Evolutionary conservation across 2,888 invertebrate species (phyloP).

Genomic region (Trissolcus japonicus): DNA sequence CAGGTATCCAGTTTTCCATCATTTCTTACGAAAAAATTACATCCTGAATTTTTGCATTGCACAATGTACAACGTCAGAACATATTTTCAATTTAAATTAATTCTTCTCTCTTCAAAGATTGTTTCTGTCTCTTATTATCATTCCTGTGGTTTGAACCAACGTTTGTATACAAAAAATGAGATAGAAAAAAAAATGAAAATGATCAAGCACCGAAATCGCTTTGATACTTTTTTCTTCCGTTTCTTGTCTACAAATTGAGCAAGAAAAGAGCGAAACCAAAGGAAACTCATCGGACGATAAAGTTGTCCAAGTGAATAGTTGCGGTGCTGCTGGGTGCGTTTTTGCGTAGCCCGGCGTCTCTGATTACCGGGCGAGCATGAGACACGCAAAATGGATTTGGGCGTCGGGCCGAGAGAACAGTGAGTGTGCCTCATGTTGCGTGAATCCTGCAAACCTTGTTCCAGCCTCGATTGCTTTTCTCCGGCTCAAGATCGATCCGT

Average conservation of each 20-base stretch:
- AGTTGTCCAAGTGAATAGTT: slow-evolving; percentile 6
- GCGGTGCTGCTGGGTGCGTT: slow-evolving; percentile 17
- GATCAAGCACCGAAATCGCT: no score
- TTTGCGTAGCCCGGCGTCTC: slow-evolving; percentile 22
- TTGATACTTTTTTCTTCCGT: no score
- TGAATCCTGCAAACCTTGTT: slow-evolving; percentile 50
- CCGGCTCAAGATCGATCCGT: slow-evolving; percentile 45
- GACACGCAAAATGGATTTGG: slow-evolving; percentile 32
- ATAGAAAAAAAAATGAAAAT: no score
- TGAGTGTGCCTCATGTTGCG: slow-evolving; percentile 41
- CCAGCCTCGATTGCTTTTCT: slow-evolving; percentile 46
- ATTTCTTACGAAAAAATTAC: no score
- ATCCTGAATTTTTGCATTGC: no score
- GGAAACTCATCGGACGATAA: slow-evolving; percentile 1
- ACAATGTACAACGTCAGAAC: no score
- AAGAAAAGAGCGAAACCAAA: slow-evolving; percentile 6
- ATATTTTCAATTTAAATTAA: no score
- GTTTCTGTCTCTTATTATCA: no score
- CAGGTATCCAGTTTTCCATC: no score
- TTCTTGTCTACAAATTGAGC: not conserved
- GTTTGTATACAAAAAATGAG: no score
- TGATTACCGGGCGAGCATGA: slow-evolving; percentile 31
- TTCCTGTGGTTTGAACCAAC: no score
- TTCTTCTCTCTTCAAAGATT: no score
- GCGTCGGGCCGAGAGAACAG: slow-evolving; percentile 15